Evolutionary conservation across 2,113 vertebrate species (phyloP).

Genomic region (Oncorhynchus tshawytscha): DNA sequence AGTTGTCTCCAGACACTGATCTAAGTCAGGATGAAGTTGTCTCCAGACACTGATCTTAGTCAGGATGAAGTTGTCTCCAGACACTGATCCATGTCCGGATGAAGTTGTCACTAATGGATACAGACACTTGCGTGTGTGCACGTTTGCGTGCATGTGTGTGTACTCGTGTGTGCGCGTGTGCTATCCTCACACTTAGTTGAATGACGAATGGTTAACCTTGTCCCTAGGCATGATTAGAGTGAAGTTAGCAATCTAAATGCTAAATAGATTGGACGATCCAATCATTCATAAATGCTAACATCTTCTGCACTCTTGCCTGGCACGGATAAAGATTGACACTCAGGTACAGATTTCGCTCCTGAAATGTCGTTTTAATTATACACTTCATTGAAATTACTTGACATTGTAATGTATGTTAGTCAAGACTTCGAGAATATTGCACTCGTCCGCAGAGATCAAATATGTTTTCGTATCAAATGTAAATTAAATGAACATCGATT

Average conservation of each 20-base stretch:
- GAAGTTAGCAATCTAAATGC: slow-evolving; percentile 29
- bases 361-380: slow-evolving; percentile 4
- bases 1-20: too few relatives aligned
- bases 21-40: neutral
- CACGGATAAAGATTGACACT: slow-evolving; percentile 14
- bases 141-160: too few relatives aligned
- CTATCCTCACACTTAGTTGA: neutral
- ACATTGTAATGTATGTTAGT: slow-evolving; percentile 22
- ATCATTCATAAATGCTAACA: slow-evolving; percentile 17
- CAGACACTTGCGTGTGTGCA: too few relatives aligned
- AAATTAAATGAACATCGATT: slow-evolving; percentile 64
- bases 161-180: neutral
- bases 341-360: neutral
- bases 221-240: neutral
- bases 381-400: slow-evolving; percentile 54
- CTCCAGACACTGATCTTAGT: too few relatives aligned
- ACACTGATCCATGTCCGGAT: neutral
- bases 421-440: slow-evolving; percentile 42
- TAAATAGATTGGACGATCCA: slow-evolving; percentile 23
- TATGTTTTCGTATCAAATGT: slow-evolving; percentile 57
- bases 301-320: neutral
- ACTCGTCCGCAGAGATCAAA: slow-evolving; percentile 51
- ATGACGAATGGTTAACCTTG: slow-evolving; percentile 2
- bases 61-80: neutral
- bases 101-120: neutral